These are phyloP conservation scores for Drosophila gunungcola DNA, from an alignment of 1,140 invertebrate species.

Conservation along the genomic window DNA sequence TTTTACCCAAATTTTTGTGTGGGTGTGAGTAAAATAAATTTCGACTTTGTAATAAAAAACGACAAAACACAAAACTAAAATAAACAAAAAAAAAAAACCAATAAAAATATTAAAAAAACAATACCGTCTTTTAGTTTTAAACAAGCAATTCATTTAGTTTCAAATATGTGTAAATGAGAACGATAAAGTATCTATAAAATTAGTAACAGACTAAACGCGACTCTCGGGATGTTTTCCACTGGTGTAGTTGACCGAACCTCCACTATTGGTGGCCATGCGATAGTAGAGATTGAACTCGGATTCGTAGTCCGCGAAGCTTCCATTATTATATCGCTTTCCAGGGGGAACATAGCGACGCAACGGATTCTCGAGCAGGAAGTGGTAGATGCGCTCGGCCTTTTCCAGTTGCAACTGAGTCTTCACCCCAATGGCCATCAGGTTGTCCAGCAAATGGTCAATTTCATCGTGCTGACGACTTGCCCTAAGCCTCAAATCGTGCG, in stretches of 20 bases:
- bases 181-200: not conserved
- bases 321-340: constrained; percentile 57
- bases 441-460: constrained; percentile 71
- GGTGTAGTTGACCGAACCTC: constrained; percentile 16
- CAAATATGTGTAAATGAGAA: constrained; percentile 2
- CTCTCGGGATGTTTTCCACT: no score
- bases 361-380: constrained; percentile 73
- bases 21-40: constrained; percentile 59
- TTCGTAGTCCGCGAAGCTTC: constrained; percentile 68
- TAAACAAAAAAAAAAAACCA: constrained; percentile 36
- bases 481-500: constrained; percentile 62
- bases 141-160: constrained; percentile 6
- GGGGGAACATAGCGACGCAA: constrained; percentile 66
- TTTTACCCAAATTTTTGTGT: constrained; percentile 55
- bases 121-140: constrained; percentile 7
- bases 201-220: not conserved
- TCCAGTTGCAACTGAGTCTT: constrained; percentile 60
- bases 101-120: constrained; percentile 63
- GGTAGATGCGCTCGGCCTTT: constrained; percentile 61
- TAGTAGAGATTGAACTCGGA: constrained; percentile 74
- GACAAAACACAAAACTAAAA: constrained; percentile 41
- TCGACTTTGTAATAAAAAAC: constrained; percentile 70
- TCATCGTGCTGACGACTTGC: constrained; percentile 67
- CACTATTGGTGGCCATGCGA: constrained; percentile 66
- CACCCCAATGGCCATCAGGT: constrained; percentile 57